Percentiles rank a stretch among this genome's conserved stretches.
phyloP scores from a whole-genome alignment of 2,797 vertebrate genomes.

The Artibeus lituratus region DNA sequence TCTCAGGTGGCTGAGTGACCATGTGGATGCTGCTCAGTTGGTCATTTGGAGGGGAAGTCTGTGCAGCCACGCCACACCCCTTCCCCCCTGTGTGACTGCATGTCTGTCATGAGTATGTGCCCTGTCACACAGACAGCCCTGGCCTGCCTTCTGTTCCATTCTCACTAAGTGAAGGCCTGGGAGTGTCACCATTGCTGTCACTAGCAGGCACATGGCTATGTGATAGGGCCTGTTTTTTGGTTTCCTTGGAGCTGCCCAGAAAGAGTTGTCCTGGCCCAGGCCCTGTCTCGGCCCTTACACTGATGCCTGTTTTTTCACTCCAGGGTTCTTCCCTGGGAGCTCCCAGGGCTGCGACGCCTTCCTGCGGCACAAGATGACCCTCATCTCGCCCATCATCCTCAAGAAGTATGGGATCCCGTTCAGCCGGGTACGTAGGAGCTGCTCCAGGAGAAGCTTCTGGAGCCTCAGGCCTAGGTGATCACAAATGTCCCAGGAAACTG shows the following conservation, averaged over 20 bases:
- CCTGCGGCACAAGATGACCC: constrained; percentile 98
- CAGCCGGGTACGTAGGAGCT: constrained; percentile 87
- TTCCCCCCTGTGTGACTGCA: neutral
- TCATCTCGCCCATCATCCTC: constrained; percentile 97
- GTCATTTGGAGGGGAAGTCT: neutral
- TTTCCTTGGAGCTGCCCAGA: neutral
- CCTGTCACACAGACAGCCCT: neutral
- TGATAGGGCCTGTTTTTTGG: fast-evolving
- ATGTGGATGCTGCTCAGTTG: fast-evolving
- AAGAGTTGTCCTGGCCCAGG: neutral
- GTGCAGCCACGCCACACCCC: fast-evolving
- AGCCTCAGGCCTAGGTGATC: no score
- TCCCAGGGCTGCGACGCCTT: constrained; percentile 98
- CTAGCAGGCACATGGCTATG: fast-evolving
- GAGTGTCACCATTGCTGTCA: fast-evolving
- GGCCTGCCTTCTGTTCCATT: neutral
- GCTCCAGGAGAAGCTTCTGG: neutral
- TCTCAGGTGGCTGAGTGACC: fast-evolving
- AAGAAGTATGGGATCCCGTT: constrained; percentile 98
- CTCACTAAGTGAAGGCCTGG: neutral
- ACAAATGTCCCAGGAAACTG: neutral
- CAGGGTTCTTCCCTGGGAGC: constrained; percentile 97
- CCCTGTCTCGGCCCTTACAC: fast-evolving
- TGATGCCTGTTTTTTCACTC: neutral
- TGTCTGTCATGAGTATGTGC: fast-evolving